Percentiles rank a stretch among this genome's conserved stretches.
These are phyloP conservation scores for Cynopterus sphinx DNA, from an alignment of 2,797 vertebrate species.

Conservation along the genomic window DNA sequence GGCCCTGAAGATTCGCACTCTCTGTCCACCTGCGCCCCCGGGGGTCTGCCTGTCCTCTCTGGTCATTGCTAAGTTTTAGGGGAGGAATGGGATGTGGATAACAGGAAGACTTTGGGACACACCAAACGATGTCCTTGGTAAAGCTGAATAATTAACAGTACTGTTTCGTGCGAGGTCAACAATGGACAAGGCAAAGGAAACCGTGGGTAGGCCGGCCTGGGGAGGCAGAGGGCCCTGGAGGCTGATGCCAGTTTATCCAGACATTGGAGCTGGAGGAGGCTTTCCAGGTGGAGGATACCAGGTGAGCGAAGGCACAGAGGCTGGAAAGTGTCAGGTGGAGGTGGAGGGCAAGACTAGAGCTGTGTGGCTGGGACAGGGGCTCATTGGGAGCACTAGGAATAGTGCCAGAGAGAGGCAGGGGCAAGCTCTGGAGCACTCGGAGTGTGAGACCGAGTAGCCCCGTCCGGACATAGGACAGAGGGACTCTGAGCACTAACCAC, in stretches of 20 bases:
- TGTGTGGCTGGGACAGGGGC: accelerated
- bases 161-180: background rate
- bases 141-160: background rate
- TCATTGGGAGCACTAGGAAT: background rate
- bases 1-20: background rate
- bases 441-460: background rate
- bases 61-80: background rate
- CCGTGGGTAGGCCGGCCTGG: accelerated
- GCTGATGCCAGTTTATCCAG: background rate
- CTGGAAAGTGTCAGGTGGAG: background rate
- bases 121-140: background rate
- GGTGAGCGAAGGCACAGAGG: background rate
- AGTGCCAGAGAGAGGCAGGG: background rate
- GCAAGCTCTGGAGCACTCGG: background rate
- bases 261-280: too few relatives aligned
- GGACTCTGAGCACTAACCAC: background rate
- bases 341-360: background rate
- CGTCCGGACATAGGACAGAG: background rate
- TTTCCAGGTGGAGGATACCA: accelerated
- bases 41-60: background rate
- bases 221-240: background rate
- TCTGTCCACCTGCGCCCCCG: background rate
- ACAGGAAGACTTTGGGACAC: background rate
- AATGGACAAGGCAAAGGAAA: background rate
- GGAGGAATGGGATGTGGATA: background rate